Conservation (phyloP, 30 jellyfish, hydroid and myxozoan species). For the Hydra vulgaris region DNA sequence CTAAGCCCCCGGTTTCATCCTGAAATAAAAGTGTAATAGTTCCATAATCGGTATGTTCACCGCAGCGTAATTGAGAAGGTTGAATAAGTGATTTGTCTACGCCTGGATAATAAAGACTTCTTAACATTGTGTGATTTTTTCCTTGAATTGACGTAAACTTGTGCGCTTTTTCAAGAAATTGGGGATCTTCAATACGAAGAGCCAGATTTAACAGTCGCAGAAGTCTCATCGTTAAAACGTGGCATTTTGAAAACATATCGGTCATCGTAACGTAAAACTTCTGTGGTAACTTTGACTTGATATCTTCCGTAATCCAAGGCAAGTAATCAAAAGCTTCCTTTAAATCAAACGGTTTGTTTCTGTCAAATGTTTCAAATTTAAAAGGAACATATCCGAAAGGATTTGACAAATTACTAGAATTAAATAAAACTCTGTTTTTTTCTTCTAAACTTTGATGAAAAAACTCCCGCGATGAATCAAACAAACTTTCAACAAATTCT, state of each 20-base stretch:
- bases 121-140: constrained; percentile 4
- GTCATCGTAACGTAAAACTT: neutral
- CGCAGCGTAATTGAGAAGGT: constrained; percentile 20
- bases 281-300: neutral
- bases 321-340: constrained; percentile 14
- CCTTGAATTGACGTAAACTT: neutral
- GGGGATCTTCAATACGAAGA: constrained; percentile 7
- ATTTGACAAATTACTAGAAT: neutral
- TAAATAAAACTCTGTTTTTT: neutral
- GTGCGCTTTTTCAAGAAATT: constrained; percentile 11
- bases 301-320: constrained; percentile 4
- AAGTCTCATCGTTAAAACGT: neutral
- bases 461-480: neutral
- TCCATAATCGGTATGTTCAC: constrained; percentile 39
- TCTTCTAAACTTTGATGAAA: neutral
- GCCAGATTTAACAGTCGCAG: neutral
- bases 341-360: constrained; percentile 5
- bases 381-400: constrained; percentile 13
- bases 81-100: neutral
- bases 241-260: neutral
- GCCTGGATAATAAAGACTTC: constrained; percentile 26
- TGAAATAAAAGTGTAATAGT: constrained; percentile 26
- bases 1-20: constrained; percentile 32
- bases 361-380: constrained; percentile 1
- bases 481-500: neutral